Conservation (phyloP, 2,113 vertebrate genomes). For the Willisornis vidua region DNA sequence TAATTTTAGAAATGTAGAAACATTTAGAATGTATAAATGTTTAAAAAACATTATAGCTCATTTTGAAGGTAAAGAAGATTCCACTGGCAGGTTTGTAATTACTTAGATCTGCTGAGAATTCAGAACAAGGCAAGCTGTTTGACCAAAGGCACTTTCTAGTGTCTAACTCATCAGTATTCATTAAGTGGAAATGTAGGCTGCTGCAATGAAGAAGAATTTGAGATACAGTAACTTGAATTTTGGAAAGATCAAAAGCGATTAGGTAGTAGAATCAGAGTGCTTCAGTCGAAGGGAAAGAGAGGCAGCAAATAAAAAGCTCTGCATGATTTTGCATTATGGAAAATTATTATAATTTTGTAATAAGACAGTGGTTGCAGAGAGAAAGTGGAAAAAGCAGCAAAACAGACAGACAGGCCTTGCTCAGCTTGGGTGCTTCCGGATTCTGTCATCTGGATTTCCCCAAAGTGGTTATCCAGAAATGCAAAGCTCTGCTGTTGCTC, state of each 20-base stretch:
- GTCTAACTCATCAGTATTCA: not conserved
- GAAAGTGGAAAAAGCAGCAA: not conserved
- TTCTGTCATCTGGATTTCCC: not conserved
- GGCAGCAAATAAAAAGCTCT: not conserved
- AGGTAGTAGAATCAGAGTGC: not conserved
- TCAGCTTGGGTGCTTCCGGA: not conserved
- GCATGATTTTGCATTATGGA: not conserved
- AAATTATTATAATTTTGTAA: not conserved
- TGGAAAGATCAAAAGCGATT: constrained; percentile 18
- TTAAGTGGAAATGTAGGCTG: constrained; percentile 8
- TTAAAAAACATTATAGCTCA: not conserved
- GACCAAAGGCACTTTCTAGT: not conserved
- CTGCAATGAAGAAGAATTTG: not conserved
- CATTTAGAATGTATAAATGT: not conserved
- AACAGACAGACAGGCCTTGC: not conserved
- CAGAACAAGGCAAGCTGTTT: not conserved
- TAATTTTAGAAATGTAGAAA: not conserved
- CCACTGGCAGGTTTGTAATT: not conserved
- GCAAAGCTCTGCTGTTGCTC: not conserved
- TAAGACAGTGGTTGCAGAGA: not conserved
- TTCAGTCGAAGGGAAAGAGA: not conserved
- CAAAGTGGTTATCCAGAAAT: not conserved
- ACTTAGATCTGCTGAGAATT: constrained; percentile 7
- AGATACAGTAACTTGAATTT: constrained; percentile 6
- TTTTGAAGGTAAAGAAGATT: not conserved